These are phyloP conservation scores for Sardina pilchardus DNA, from an alignment of 2,113 vertebrate species.

Conservation along the genomic window DNA sequence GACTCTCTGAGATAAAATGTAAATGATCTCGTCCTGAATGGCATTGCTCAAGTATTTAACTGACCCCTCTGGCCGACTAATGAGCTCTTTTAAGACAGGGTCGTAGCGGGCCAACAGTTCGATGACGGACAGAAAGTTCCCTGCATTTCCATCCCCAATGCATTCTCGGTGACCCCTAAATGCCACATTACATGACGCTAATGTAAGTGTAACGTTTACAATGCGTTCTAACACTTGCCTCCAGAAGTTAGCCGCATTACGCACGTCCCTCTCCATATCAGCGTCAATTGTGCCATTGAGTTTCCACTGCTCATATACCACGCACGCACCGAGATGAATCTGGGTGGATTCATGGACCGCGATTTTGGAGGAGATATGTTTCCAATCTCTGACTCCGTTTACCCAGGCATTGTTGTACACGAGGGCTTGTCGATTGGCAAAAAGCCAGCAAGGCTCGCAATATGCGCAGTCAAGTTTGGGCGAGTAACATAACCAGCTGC, in stretches of 20 bases:
- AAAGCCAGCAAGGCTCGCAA: slow-evolving; percentile 27
- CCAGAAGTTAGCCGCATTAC: slow-evolving; percentile 10
- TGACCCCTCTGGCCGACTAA: not conserved
- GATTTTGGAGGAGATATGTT: not conserved
- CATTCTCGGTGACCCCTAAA: slow-evolving; percentile 6
- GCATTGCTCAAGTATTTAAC: slow-evolving; percentile 11
- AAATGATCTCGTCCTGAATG: slow-evolving; percentile 12
- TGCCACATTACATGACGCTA: not conserved
- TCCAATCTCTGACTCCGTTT: slow-evolving; percentile 21
- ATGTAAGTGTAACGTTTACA: not conserved
- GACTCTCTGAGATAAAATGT: slow-evolving; percentile 7
- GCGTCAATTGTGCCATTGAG: not conserved
- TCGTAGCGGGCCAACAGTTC: slow-evolving; percentile 20
- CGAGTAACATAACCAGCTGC: not conserved
- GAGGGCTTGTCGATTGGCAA: slow-evolving; percentile 18
- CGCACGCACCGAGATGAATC: slow-evolving; percentile 17
- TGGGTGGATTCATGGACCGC: slow-evolving; percentile 3
- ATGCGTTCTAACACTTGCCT: slow-evolving; percentile 17
- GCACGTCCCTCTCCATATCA: slow-evolving; percentile 11
- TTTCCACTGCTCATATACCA: slow-evolving; percentile 17
- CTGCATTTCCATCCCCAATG: not conserved
- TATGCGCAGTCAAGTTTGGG: not conserved
- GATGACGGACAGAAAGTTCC: slow-evolving; percentile 7
- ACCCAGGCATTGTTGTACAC: slow-evolving; percentile 30
- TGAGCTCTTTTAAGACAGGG: slow-evolving; percentile 11